Evolutionary conservation across 2,797 vertebrate genomes (phyloP).

Genomic region (Pipistrellus pygmaeus): DNA sequence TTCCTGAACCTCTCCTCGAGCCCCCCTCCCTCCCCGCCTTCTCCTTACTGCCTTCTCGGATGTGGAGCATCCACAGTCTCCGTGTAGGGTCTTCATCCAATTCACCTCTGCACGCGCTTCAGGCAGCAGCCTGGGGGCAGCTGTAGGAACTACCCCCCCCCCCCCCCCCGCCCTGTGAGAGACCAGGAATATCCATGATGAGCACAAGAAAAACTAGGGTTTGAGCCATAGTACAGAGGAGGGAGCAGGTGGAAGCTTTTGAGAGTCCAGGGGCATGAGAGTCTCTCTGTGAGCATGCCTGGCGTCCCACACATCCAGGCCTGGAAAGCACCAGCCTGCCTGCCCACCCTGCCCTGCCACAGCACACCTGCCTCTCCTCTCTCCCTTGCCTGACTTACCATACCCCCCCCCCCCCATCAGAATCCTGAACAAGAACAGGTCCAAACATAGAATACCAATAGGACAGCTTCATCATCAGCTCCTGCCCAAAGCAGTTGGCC

Average conservation of each 20-base stretch:
- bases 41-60: slow-evolving; percentile 31
- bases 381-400: not conserved
- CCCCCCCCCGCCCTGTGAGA: not conserved
- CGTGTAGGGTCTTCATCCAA: slow-evolving; percentile 32
- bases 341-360: not conserved
- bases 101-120: slow-evolving; percentile 3
- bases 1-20: not conserved
- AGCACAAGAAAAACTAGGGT: slow-evolving; percentile 79
- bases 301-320: not conserved
- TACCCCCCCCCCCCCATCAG: not conserved
- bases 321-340: not conserved
- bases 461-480: not conserved
- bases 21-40: not conserved
- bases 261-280: not conserved
- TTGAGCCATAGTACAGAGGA: slow-evolving; percentile 68
- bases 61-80: not conserved
- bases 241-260: not conserved
- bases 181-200: slow-evolving; percentile 25
- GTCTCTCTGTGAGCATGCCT: not conserved
- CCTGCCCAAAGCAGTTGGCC: not conserved
- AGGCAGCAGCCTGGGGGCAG: slow-evolving; percentile 42
- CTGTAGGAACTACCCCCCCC: not conserved
- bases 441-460: not conserved
- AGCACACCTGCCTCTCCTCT: not conserved
- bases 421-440: not conserved